These are phyloP conservation scores for Pomatostomus ruficeps DNA, from an alignment of 2,113 vertebrate species.

Conservation along the genomic window DNA sequence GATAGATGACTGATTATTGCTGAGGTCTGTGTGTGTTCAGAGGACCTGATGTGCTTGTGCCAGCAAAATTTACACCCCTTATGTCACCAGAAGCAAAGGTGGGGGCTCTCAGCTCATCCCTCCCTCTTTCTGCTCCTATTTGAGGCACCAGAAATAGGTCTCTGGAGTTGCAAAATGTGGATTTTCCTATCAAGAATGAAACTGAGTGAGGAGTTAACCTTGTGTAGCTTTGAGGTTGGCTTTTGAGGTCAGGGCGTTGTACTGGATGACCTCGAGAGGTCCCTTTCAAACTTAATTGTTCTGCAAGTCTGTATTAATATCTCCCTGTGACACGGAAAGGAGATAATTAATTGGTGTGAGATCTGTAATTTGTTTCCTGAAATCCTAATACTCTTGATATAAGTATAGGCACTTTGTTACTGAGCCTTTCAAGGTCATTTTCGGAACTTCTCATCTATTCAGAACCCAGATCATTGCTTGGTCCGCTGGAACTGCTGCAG, in stretches of 20 bases:
- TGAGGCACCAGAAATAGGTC: neutral
- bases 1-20: neutral
- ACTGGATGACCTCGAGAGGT: neutral
- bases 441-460: neutral
- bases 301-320: neutral
- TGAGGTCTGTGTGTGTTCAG: neutral
- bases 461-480: neutral
- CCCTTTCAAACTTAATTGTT: neutral
- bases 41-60: neutral
- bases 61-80: neutral
- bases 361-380: constrained; percentile 5
- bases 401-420: neutral
- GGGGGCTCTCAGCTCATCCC: neutral
- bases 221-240: neutral
- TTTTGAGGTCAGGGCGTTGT: neutral
- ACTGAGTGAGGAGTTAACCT: neutral
- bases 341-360: neutral
- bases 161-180: neutral
- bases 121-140: neutral
- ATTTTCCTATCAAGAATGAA: neutral
- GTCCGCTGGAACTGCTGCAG: neutral
- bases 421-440: neutral
- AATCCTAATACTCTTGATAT: constrained; percentile 39
- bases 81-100: neutral
- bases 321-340: neutral